A percentile compares a stretch with the other conserved stretches of the same genome.
These are phyloP conservation scores for Gymnarchus niloticus DNA, from an alignment of 2,113 vertebrate genomes.

Conservation along the genomic window DNA sequence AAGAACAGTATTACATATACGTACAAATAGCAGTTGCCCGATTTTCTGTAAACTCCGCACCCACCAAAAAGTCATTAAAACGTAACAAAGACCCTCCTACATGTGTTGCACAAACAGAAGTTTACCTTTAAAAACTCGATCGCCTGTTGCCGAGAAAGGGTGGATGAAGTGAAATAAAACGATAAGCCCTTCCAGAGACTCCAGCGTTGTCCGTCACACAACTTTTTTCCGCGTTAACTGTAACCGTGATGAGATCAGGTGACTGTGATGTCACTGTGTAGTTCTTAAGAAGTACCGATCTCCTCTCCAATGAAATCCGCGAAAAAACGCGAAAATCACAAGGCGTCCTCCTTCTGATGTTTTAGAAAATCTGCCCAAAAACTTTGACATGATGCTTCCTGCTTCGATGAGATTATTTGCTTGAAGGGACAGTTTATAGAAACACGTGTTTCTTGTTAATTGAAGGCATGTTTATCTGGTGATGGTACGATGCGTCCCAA, in stretches of 20 bases:
- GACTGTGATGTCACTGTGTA: slow-evolving; percentile 37
- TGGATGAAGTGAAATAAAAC: neutral
- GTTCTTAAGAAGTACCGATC: neutral
- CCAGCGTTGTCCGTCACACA: neutral
- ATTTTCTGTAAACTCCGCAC: slow-evolving; percentile 19
- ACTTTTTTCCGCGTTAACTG: slow-evolving; percentile 28
- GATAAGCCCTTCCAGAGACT: neutral
- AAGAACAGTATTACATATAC: slow-evolving; percentile 29
- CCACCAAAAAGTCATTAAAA: slow-evolving; percentile 5
- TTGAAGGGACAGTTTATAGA: neutral
- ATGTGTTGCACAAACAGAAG: neutral
- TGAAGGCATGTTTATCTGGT: neutral
- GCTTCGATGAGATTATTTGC: neutral
- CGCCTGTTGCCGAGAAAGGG: neutral
- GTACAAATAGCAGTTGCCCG: neutral
- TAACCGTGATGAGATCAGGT: slow-evolving; percentile 29
- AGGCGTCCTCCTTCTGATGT: slow-evolving; percentile 25
- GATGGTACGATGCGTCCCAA: neutral
- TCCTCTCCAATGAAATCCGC: slow-evolving; percentile 17
- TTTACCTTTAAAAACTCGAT: slow-evolving; percentile 4
- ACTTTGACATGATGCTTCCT: slow-evolving; percentile 7
- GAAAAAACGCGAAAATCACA: slow-evolving; percentile 17
- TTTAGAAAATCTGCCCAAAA: slow-evolving; percentile 10
- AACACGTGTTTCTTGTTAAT: neutral
- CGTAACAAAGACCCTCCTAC: neutral